A percentile compares a stretch with the other conserved stretches of the same genome.
Evolutionary conservation across 2,888 invertebrate genomes (phyloP).

Genomic region (Ophion obscuratus): DNA sequence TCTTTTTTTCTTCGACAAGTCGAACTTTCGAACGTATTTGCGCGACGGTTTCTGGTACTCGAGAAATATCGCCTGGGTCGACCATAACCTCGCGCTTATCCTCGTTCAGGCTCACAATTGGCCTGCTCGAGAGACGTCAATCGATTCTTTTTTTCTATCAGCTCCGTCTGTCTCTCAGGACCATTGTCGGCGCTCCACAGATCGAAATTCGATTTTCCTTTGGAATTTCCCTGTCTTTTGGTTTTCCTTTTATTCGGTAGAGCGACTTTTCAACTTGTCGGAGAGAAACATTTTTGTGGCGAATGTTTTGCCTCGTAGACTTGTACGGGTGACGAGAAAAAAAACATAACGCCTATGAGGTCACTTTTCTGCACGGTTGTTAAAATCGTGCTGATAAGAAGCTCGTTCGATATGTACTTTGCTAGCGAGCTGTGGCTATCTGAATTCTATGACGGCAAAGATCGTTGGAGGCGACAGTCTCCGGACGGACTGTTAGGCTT

Average conservation of each 20-base stretch:
- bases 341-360: slow-evolving; percentile 37
- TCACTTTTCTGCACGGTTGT: slow-evolving; percentile 60
- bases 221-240: too few species aligned
- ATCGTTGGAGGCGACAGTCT: background rate
- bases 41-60: background rate
- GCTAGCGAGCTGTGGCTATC: slow-evolving; percentile 19
- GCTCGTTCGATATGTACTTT: background rate
- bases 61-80: background rate
- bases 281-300: background rate
- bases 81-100: slow-evolving; percentile 12
- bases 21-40: background rate
- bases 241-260: background rate
- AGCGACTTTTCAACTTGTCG: background rate
- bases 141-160: background rate
- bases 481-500: background rate
- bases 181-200: background rate
- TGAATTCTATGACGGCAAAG: slow-evolving; percentile 2
- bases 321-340: slow-evolving; percentile 1
- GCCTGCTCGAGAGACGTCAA: background rate
- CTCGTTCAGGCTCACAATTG: background rate
- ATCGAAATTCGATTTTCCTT: background rate
- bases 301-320: background rate
- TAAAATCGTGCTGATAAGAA: slow-evolving; percentile 54
- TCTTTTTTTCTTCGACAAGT: background rate
- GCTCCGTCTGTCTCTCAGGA: background rate